A percentile compares a stretch with the other conserved stretches of the same genome.
These are phyloP conservation scores for Galemys pyrenaicus DNA, from an alignment of 2,113 vertebrate species.

Conservation along the genomic window DNA sequence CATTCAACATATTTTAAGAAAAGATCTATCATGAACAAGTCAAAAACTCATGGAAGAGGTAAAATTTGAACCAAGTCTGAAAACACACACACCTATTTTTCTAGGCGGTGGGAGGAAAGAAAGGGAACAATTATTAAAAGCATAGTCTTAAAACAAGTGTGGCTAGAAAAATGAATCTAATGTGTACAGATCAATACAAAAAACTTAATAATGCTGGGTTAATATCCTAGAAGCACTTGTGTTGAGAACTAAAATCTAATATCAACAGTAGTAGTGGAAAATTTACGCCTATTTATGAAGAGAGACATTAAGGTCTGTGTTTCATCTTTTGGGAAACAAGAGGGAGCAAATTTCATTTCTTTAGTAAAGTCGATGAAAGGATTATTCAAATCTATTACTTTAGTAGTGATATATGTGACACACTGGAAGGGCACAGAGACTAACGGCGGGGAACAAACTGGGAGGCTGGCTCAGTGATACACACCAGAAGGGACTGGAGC, in stretches of 20 bases:
- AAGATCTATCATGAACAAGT: not conserved
- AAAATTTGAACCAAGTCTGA: not conserved
- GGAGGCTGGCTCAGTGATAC: not conserved
- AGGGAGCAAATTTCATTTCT: not conserved
- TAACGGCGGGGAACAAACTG: not conserved
- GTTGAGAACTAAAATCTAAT: not conserved
- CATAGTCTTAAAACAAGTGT: not conserved
- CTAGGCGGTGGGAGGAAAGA: not conserved
- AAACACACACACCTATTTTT: not conserved
- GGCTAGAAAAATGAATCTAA: not conserved
- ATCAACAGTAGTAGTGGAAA: not conserved
- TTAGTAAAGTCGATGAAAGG: not conserved
- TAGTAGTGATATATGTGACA: not conserved
- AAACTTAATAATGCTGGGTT: not conserved
- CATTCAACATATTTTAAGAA: not conserved
- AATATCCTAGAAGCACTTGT: not conserved
- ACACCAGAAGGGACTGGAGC: not conserved
- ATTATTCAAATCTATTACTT: not conserved
- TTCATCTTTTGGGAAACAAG: not conserved
- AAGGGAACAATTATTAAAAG: not conserved
- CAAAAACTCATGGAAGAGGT: not conserved
- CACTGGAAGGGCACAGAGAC: not conserved
- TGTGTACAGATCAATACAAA: not conserved
- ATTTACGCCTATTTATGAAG: not conserved
- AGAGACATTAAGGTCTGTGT: not conserved